Evolutionary conservation across 1,140 invertebrate genomes (phyloP).

Genomic region (Drosophila takahashii): DNA sequence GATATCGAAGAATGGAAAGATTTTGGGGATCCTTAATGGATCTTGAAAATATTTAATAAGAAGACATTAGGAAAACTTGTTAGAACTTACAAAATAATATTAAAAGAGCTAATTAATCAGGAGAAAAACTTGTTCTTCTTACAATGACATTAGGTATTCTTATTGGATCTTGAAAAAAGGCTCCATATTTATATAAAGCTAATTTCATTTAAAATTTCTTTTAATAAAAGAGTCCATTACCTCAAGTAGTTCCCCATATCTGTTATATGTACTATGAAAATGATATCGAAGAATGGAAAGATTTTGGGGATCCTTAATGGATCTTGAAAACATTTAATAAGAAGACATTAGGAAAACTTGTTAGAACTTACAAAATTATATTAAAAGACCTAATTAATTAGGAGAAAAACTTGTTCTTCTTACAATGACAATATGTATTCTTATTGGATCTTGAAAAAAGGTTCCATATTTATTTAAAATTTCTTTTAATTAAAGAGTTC

Average conservation of each 20-base stretch:
- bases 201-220: neutral
- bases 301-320: neutral
- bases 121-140: too few species aligned
- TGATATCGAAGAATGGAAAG: neutral
- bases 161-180: too few species aligned
- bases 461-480: too few species aligned
- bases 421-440: too few species aligned
- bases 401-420: too few species aligned
- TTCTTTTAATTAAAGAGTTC: slow-evolving; percentile 22
- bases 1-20: neutral
- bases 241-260: slow-evolving; percentile 7
- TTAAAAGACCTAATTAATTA: neutral
- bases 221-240: slow-evolving; percentile 24
- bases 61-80: neutral
- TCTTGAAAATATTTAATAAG: too few species aligned
- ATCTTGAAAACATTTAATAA: too few species aligned
- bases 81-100: neutral
- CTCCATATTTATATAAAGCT: too few species aligned
- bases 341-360: neutral
- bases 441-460: too few species aligned
- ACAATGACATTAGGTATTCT: too few species aligned
- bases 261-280: neutral
- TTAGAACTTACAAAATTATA: neutral
- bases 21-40: neutral
- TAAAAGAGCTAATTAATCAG: neutral